Evolutionary conservation across 2,888 invertebrate genomes (phyloP).

Genomic region (Acholoe squamosa): DNA sequence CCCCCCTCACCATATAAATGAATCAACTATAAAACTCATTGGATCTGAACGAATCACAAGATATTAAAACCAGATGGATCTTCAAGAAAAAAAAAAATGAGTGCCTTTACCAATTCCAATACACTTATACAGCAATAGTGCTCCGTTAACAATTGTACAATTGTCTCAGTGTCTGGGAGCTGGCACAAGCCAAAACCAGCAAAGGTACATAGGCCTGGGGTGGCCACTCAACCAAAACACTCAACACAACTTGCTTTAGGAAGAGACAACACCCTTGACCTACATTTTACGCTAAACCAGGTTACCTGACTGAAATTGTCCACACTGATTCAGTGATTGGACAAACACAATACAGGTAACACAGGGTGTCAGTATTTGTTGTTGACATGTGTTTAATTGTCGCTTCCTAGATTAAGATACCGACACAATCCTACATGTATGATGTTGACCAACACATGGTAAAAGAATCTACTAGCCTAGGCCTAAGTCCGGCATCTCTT

Average conservation of each 20-base stretch:
- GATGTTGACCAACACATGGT: not conserved
- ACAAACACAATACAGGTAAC: not conserved
- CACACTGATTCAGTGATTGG: slow-evolving; percentile 10
- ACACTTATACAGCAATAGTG: no score
- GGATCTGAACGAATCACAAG: no score
- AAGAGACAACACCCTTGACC: slow-evolving; percentile 53
- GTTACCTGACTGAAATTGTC: slow-evolving; percentile 29
- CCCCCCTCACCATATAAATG: no score
- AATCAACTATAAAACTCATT: no score
- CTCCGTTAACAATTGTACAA: no score
- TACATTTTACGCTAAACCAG: not conserved
- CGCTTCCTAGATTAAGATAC: not conserved
- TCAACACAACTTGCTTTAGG: slow-evolving; percentile 41
- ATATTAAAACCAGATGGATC: no score
- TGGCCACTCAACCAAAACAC: slow-evolving; percentile 54
- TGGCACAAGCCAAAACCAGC: no score
- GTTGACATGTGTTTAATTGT: not conserved
- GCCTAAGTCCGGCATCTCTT: not conserved
- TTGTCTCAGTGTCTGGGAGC: no score
- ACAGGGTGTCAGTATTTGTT: not conserved
- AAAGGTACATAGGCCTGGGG: not conserved
- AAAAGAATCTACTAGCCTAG: slow-evolving; percentile 4
- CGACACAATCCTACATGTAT: not conserved
- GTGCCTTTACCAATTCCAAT: no score
- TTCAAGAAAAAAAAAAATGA: no score